Percentiles rank a stretch among this genome's conserved stretches.
phyloP scores from a whole-genome alignment of 2,113 vertebrate genomes.

The Crotalus horridus region DNA sequence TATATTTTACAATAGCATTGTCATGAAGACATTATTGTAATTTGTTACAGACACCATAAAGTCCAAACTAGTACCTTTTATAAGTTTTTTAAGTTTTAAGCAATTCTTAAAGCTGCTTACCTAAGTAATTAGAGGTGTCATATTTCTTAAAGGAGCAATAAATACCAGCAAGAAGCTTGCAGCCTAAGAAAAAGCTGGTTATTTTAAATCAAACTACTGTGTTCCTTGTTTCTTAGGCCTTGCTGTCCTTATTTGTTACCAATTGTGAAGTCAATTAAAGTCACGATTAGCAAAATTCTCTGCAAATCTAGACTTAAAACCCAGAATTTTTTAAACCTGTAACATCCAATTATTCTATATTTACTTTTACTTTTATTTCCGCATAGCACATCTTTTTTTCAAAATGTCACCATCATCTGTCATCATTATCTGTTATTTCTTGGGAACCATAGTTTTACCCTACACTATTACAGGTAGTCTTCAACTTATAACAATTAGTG shows the following conservation, averaged over 20 bases:
- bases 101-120: neutral
- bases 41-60: neutral
- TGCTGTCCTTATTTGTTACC: neutral
- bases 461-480: neutral
- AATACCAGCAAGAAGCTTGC: neutral
- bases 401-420: neutral
- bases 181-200: neutral
- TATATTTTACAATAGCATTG: neutral
- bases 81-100: neutral
- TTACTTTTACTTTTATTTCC: neutral
- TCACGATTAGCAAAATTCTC: neutral
- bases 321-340: neutral
- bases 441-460: neutral
- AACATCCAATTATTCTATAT: neutral
- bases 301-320: neutral
- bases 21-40: neutral
- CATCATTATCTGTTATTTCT: neutral
- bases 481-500: neutral
- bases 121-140: neutral
- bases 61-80: neutral
- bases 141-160: neutral
- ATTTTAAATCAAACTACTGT: neutral
- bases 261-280: neutral
- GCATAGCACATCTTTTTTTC: neutral
- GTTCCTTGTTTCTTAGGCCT: neutral